Evolutionary conservation across 2,113 vertebrate species (phyloP).

Genomic region (Pangasianodon hypophthalmus): DNA sequence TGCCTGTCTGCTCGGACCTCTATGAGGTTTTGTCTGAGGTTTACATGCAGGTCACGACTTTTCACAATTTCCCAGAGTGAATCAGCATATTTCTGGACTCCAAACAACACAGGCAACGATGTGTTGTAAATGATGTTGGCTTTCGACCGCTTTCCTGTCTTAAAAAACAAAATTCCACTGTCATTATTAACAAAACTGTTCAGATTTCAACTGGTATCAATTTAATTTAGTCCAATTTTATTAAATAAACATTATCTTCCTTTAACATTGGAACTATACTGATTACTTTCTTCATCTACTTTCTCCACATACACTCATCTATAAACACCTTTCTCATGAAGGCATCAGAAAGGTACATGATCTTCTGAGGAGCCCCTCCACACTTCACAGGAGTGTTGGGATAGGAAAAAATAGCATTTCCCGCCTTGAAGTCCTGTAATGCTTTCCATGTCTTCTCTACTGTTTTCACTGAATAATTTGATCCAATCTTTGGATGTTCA

Average conservation of each 20-base stretch:
- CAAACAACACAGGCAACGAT: conserved; percentile 88
- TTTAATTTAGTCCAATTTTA: neutral
- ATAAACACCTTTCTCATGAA: conserved; percentile 85
- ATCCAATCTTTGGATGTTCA: conserved; percentile 87
- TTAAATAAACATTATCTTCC: neutral
- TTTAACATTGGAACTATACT: neutral
- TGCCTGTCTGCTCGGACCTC: conserved; percentile 90
- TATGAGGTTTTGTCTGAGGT: conserved; percentile 84
- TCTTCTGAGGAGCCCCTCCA: conserved; percentile 95
- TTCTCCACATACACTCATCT: neutral
- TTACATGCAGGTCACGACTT: conserved; percentile 80
- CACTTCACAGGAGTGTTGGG: conserved; percentile 95
- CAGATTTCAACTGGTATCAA: neutral
- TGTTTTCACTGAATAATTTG: conserved; percentile 88
- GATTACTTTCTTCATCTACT: neutral
- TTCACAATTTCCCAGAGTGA: conserved; percentile 83
- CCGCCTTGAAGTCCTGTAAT: conserved; percentile 87
- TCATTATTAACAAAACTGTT: neutral
- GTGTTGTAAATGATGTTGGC: conserved; percentile 93
- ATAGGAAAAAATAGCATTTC: conserved; percentile 92
- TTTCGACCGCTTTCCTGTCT: conserved; percentile 85
- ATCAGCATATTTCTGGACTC: conserved; percentile 91
- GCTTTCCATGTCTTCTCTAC: conserved; percentile 96
- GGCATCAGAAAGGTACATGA: conserved; percentile 93
- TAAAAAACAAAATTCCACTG: conserved; percentile 33